These are phyloP conservation scores for Oxyteleia sp. DNA, from an alignment of 2,888 invertebrate genomes.

Conservation along the genomic window DNA sequence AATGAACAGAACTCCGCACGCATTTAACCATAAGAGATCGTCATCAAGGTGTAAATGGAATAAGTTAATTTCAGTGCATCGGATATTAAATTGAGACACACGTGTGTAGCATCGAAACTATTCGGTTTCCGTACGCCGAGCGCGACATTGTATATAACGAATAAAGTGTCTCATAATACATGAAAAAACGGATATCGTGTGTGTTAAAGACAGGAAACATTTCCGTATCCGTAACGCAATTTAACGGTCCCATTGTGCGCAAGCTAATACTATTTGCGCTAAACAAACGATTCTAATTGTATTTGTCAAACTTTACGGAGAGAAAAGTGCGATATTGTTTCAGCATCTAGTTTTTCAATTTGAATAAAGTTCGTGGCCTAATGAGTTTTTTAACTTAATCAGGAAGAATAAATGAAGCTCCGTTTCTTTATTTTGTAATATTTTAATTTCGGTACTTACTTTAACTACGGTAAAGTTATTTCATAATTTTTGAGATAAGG, in stretches of 20 bases:
- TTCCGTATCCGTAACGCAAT: conserved; percentile 32
- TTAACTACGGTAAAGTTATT: too few species aligned
- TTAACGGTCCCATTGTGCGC: conserved; percentile 24
- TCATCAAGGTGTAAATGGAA: background rate
- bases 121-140: conserved; percentile 5
- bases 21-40: too few species aligned
- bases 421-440: too few species aligned
- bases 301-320: conserved; percentile 25
- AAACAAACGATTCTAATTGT: conserved; percentile 32
- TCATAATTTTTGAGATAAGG: too few species aligned
- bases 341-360: too few species aligned
- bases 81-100: conserved; percentile 2
- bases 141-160: background rate
- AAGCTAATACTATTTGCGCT: conserved; percentile 14
- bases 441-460: too few species aligned
- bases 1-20: too few species aligned
- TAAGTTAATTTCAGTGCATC: conserved; percentile 7
- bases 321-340: conserved; percentile 15
- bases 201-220: conserved; percentile 11
- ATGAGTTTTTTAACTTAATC: too few species aligned
- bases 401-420: too few species aligned
- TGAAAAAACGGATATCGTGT: background rate
- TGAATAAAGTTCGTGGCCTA: too few species aligned
- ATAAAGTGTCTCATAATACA: too few species aligned
- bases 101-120: background rate